These are phyloP conservation scores for Panzeria rudis DNA, from an alignment of 2,888 invertebrate species.

Conservation along the genomic window DNA sequence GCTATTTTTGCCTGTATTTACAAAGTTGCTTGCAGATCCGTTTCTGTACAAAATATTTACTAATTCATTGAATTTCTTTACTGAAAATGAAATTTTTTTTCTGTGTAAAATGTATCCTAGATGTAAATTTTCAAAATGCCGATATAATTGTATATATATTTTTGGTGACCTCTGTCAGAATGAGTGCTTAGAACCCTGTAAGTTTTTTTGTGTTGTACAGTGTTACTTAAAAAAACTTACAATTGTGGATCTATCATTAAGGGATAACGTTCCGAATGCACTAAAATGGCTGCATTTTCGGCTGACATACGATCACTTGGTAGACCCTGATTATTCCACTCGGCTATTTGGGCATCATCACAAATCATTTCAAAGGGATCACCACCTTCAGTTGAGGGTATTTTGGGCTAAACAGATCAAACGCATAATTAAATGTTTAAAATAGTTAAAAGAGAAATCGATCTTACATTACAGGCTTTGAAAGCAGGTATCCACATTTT, in stretches of 20 bases:
- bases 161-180: no score
- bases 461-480: constrained; percentile 86
- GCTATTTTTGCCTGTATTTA: no score
- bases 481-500: constrained; percentile 93
- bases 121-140: no score
- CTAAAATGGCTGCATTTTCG: constrained; percentile 96
- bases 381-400: constrained; percentile 91
- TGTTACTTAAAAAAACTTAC: constrained; percentile 81
- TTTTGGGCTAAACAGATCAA: constrained; percentile 85
- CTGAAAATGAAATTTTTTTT: no score
- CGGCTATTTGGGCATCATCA: constrained; percentile 95
- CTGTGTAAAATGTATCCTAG: no score
- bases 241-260: constrained; percentile 97
- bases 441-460: not conserved
- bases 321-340: constrained; percentile 97
- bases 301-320: constrained; percentile 97
- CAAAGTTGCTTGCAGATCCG: no score
- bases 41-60: no score
- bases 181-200: no score
- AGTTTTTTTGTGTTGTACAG: no score
- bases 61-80: no score
- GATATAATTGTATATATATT: no score
- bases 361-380: constrained; percentile 94
- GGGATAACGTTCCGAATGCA: constrained; percentile 96
- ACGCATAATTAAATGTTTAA: not conserved